Conservation (phyloP, 2,797 vertebrate species). For the Pelochelys cantorii region DNA sequence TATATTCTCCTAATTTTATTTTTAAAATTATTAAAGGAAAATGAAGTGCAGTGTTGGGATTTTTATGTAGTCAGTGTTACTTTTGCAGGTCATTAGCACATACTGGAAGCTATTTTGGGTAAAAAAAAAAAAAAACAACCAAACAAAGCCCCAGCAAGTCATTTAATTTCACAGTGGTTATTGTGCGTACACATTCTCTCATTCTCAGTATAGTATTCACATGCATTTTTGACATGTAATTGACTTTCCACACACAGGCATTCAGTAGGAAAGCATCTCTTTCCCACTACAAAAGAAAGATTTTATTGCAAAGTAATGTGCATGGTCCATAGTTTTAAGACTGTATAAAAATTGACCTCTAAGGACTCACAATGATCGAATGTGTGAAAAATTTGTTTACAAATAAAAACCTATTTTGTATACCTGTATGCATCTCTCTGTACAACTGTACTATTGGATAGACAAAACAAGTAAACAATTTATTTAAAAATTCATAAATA, state of each 20-base stretch:
- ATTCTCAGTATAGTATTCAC: background rate
- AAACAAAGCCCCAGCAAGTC: background rate
- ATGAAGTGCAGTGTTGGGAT: background rate
- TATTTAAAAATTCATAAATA: background rate
- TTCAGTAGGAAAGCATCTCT: background rate
- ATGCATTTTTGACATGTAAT: background rate
- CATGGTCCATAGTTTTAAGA: background rate
- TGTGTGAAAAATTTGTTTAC: slow-evolving; percentile 32
- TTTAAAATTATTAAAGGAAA: slow-evolving; percentile 24
- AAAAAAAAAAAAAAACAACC: background rate
- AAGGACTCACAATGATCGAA: background rate
- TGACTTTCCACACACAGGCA: background rate
- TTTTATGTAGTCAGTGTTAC: slow-evolving; percentile 32
- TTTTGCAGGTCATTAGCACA: slow-evolving; percentile 38
- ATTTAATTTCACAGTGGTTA: slow-evolving; percentile 47
- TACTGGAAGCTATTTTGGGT: background rate
- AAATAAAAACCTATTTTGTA: slow-evolving; percentile 7
- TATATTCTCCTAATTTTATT: background rate
- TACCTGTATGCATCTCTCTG: background rate
- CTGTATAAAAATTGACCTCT: slow-evolving; percentile 10
- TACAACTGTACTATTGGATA: background rate
- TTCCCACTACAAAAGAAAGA: background rate
- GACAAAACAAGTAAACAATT: background rate
- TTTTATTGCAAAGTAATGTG: background rate
- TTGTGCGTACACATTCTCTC: background rate